Evolutionary conservation across 2,113 vertebrate species (phyloP).

Genomic region (Leucoraja erinaceus): DNA sequence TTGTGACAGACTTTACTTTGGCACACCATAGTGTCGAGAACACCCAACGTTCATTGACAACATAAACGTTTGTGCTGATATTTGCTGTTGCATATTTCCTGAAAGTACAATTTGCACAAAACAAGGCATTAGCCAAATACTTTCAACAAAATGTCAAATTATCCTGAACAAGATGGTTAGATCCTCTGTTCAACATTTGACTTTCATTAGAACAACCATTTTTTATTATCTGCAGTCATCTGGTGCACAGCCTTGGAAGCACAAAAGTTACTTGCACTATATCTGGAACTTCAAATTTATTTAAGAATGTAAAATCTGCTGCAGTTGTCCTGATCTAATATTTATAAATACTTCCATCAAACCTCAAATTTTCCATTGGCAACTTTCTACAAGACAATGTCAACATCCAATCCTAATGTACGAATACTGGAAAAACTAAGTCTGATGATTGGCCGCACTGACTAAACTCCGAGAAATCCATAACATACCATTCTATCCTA

Average conservation of each 20-base stretch:
- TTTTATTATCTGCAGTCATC: background rate
- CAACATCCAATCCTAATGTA: background rate
- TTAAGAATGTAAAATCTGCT: background rate
- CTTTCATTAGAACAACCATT: background rate
- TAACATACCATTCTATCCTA: background rate
- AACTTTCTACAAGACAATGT: background rate
- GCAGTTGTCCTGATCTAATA: no score
- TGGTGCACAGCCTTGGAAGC: background rate
- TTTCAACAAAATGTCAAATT: background rate
- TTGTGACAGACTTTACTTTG: conserved; percentile 83
- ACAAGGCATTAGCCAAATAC: background rate
- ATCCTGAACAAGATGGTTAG: background rate
- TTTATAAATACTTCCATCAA: background rate
- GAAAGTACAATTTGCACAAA: conserved; percentile 27
- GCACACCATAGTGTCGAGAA: conserved; percentile 90
- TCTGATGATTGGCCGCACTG: background rate
- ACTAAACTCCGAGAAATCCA: background rate
- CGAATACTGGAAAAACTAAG: background rate
- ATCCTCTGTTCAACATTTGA: background rate
- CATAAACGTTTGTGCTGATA: conserved; percentile 77
- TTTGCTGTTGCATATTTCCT: conserved; percentile 54
- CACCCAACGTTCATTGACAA: conserved; percentile 86
- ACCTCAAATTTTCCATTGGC: background rate
- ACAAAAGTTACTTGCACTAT: background rate
- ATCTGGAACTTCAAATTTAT: background rate